Evolutionary conservation across 2,113 vertebrate genomes (phyloP).

Genomic region (Bubalus kerabau): DNA sequence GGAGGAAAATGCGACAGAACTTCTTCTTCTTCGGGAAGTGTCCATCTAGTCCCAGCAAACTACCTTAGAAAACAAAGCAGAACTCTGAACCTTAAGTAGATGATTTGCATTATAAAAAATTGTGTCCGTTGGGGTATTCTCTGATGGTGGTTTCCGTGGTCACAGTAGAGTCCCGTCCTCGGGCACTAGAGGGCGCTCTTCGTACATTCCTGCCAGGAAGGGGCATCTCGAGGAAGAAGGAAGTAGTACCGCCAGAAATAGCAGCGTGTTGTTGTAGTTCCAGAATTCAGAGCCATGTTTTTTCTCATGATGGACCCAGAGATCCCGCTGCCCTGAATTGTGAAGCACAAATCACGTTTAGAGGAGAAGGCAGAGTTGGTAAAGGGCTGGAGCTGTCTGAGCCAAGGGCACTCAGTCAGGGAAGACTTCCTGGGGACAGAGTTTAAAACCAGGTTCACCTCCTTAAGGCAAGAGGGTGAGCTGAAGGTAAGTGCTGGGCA

Average conservation of each 20-base stretch:
- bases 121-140: fast-evolving
- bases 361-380: neutral
- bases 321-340: neutral
- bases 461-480: neutral
- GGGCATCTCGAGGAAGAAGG: constrained; percentile 29
- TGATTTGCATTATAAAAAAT: neutral
- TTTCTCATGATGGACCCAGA: neutral
- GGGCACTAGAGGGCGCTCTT: constrained; percentile 10
- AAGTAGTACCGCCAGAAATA: neutral
- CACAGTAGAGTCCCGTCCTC: neutral
- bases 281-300: neutral
- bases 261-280: neutral
- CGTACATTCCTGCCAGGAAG: neutral
- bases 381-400: neutral
- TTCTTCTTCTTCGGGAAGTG: neutral
- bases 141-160: fast-evolving
- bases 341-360: neutral
- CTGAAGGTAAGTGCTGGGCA: neutral
- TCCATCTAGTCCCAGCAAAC: too few relatives aligned
- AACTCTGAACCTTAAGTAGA: neutral
- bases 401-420: neutral
- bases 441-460: neutral
- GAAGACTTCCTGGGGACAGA: neutral
- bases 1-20: neutral
- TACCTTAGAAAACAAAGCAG: neutral